Percentiles rank a stretch among this genome's conserved stretches.
Conservation (phyloP, 2,797 vertebrate genomes). For the Phaenicophaeus curvirostris region DNA sequence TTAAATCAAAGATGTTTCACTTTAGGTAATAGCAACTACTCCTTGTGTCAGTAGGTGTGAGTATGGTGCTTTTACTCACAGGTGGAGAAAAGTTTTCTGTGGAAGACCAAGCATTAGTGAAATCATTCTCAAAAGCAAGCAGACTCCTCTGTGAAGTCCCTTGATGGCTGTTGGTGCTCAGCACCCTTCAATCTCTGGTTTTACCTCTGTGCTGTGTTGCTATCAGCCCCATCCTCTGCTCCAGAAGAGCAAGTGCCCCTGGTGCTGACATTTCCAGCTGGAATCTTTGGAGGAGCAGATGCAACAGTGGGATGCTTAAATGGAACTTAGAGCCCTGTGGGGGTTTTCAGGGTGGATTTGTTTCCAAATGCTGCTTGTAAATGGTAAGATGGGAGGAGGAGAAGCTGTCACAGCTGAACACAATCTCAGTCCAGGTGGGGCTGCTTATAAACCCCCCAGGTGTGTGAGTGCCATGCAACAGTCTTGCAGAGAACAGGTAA, state of each 20-base stretch:
- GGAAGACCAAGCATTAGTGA: neutral
- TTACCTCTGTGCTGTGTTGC: neutral
- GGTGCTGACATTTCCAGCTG: neutral
- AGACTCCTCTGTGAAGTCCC: no score
- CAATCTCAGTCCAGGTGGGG: rapidly evolving
- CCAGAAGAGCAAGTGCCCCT: no score
- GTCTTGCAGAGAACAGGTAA: neutral
- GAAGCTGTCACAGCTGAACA: rapidly evolving
- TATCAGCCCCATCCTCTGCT: neutral
- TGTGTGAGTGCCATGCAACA: rapidly evolving
- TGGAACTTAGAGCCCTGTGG: rapidly evolving
- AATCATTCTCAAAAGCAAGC: no score
- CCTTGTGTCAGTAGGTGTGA: no score
- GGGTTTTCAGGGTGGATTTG: neutral
- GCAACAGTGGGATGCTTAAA: rapidly evolving
- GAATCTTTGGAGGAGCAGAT: rapidly evolving
- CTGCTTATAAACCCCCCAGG: rapidly evolving
- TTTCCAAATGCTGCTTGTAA: rapidly evolving
- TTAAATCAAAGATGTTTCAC: no score
- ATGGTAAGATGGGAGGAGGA: neutral
- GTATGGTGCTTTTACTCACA: no score
- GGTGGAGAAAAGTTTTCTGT: neutral
- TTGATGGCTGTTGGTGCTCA: no score
- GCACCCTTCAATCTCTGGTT: neutral
- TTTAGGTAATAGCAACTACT: no score